Conservation (phyloP, 92 coral and sea anemone species). For the Palythoa grandis region DNA sequence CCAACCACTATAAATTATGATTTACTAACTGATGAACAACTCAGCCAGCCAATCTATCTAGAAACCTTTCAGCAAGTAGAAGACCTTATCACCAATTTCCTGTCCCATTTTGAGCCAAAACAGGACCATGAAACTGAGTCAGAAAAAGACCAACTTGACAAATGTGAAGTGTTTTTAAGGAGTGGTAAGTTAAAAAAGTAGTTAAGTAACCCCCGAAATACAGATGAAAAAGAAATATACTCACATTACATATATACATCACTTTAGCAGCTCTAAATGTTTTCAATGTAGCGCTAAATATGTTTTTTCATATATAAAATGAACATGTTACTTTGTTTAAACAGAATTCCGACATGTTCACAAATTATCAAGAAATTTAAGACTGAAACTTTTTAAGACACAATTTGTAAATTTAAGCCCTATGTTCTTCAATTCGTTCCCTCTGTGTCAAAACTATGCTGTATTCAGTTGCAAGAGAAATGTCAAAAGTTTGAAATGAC, state of each 20-base stretch:
- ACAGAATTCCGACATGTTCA: constrained; percentile 7
- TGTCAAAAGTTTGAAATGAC: neutral
- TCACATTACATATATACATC: neutral
- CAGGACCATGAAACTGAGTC: neutral
- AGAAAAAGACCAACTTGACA: constrained; percentile 19
- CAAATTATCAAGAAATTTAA: neutral
- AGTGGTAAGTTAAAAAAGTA: constrained; percentile 16
- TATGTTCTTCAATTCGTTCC: too few species aligned
- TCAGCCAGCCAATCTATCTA: constrained; percentile 7
- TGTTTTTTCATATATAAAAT: neutral
- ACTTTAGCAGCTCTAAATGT: constrained; percentile 2
- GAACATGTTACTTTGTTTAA: neutral
- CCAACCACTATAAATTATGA: constrained; percentile 12
- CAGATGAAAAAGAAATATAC: neutral
- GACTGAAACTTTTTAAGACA: constrained; percentile 3
- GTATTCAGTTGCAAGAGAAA: neutral
- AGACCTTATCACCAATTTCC: constrained; percentile 16
- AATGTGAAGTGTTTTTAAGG: constrained; percentile 14
- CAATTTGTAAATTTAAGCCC: neutral
- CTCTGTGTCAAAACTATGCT: too few species aligned
- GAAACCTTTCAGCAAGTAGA: constrained; percentile 28
- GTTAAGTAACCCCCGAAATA: neutral
- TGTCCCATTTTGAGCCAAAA: constrained; percentile 8
- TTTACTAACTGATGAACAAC: constrained; percentile 2
- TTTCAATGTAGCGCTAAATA: neutral